These are phyloP conservation scores for Chinchilla lanigera DNA, from an alignment of 2,113 vertebrate species.

Conservation along the genomic window DNA sequence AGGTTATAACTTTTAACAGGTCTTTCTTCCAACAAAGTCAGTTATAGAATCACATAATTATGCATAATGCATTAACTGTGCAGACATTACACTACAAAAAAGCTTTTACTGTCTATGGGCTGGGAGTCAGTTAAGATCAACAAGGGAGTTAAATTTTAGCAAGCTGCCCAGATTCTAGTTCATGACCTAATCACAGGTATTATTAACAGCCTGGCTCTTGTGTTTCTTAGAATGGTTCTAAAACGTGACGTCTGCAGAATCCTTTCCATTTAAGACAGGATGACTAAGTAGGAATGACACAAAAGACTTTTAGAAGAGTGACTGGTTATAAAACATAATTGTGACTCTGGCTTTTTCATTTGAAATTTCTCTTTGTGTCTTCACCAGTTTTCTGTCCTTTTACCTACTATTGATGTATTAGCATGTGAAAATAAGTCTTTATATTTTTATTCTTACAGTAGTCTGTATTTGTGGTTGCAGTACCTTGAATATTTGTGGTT, in stretches of 20 bases:
- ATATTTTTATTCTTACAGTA: not conserved
- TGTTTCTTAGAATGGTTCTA: not conserved
- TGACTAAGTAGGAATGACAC: not conserved
- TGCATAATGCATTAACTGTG: not conserved
- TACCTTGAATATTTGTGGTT: not conserved
- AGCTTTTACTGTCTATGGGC: not conserved
- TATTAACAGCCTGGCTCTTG: not conserved
- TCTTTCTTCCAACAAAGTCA: not conserved
- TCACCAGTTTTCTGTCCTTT: not conserved
- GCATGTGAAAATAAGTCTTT: not conserved
- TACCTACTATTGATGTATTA: not conserved
- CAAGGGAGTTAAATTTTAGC: conserved; percentile 24
- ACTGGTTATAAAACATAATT: not conserved
- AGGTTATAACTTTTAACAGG: not conserved
- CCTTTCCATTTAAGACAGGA: not conserved
- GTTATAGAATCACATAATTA: conserved; percentile 3
- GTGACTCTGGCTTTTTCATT: not conserved
- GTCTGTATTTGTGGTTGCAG: not conserved
- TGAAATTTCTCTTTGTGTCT: not conserved
- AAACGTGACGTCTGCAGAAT: not conserved
- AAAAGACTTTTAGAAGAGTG: not conserved
- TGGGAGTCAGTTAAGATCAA: not conserved
- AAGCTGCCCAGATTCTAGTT: not conserved
- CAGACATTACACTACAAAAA: not conserved
- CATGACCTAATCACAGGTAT: not conserved